A percentile compares a stretch with the other conserved stretches of the same genome.
Evolutionary conservation across 2,888 invertebrate genomes (phyloP).

Genomic region (Diadegma fenestrale): DNA sequence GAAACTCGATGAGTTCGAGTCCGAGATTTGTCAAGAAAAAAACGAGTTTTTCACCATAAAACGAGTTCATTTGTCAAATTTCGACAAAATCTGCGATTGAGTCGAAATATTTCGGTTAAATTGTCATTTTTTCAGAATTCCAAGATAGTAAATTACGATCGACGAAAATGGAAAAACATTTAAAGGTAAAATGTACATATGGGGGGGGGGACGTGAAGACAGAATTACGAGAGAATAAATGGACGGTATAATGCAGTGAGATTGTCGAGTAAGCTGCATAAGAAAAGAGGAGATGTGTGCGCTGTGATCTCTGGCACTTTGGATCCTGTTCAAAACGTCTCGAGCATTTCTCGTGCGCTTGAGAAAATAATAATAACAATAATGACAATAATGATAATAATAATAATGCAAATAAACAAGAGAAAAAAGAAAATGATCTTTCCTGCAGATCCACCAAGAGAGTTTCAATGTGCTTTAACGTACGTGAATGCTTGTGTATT

Average conservation of each 20-base stretch:
- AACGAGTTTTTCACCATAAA: neutral
- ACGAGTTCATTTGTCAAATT: neutral
- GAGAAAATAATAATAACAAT: conserved; percentile 40
- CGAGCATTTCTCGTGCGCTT: conserved; percentile 48
- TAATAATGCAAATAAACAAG: conserved; percentile 6
- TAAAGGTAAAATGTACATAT: conserved; percentile 18
- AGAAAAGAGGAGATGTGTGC: conserved; percentile 19
- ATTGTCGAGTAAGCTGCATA: conserved; percentile 11
- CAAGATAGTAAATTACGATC: neutral
- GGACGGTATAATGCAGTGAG: conserved; percentile 66
- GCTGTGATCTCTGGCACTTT: conserved; percentile 62
- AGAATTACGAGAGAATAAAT: conserved; percentile 72
- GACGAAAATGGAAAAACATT: conserved; percentile 7
- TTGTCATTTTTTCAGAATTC: neutral
- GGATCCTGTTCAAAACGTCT: conserved; percentile 71
- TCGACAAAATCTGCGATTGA: neutral
- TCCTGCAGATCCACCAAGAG: conserved; percentile 11
- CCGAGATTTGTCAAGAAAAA: neutral
- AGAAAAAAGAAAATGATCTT: conserved; percentile 36
- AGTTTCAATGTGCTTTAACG: conserved; percentile 17
- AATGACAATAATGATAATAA: conserved; percentile 27
- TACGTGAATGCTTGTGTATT: conserved; percentile 27
- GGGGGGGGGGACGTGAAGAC: conserved; percentile 55
- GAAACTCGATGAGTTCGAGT: neutral
- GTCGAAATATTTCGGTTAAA: neutral